Evolutionary conservation across 2,888 invertebrate species (phyloP).

Genomic region (Leptinotarsa haldemani): DNA sequence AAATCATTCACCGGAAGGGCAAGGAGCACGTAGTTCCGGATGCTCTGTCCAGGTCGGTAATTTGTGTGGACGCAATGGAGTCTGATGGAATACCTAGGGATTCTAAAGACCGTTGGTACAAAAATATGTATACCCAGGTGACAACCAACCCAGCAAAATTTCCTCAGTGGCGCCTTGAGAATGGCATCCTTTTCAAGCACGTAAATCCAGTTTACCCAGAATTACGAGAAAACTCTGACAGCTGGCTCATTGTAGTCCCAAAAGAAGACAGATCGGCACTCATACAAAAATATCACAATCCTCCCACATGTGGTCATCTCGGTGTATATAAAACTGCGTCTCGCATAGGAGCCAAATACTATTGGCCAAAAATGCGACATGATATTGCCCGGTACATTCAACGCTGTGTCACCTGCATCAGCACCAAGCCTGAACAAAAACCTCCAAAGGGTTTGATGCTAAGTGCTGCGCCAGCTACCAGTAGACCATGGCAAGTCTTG

Average conservation of each 20-base stretch:
- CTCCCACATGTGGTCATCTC: constrained; percentile 5
- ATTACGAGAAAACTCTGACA: background rate
- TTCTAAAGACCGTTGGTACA: constrained; percentile 24
- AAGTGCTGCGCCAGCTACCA: background rate
- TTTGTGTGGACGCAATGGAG: background rate
- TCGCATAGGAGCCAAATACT: constrained; percentile 5
- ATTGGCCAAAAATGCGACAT: constrained; percentile 33
- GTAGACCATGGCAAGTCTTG: constrained; percentile 33
- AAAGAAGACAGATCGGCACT: no score
- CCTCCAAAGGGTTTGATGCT: constrained; percentile 30
- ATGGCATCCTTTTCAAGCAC: background rate
- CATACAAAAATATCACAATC: background rate
- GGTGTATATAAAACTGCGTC: constrained; percentile 22
- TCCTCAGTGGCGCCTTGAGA: background rate
- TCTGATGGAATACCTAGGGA: background rate
- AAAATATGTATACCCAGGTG: constrained; percentile 15
- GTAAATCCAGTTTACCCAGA: background rate
- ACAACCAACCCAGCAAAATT: constrained; percentile 1
- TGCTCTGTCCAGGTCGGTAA: background rate
- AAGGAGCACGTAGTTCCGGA: background rate
- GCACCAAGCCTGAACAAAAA: constrained; percentile 34
- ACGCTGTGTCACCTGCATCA: constrained; percentile 16
- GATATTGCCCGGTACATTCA: constrained; percentile 29
- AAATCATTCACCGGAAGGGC: background rate
- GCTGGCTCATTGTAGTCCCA: no score